phyloP scores from a whole-genome alignment of 2,888 invertebrate genomes.

The Drosophila eohydei region DNA sequence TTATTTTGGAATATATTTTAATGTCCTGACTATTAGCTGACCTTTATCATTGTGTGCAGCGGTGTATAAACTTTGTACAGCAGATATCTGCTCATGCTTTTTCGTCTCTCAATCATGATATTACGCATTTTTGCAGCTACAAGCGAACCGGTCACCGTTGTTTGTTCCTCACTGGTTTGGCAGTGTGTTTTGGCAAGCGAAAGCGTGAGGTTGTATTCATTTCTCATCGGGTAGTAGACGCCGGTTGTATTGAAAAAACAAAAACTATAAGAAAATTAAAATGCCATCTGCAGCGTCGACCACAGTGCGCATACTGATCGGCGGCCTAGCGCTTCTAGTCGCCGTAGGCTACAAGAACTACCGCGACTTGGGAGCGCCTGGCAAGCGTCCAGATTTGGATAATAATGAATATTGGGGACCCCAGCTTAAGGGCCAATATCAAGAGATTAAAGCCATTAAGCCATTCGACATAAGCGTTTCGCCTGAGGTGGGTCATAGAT shows the following conservation, averaged over 20 bases:
- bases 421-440: conserved; percentile 66
- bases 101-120: conserved; percentile 10
- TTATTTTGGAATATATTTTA: too few species aligned
- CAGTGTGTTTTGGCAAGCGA: conserved; percentile 22
- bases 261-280: conserved; percentile 3
- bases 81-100: conserved; percentile 3
- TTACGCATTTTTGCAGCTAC: conserved; percentile 7
- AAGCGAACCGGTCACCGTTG: conserved; percentile 3
- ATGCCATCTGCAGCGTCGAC: conserved; percentile 60
- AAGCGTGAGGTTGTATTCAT: conserved; percentile 16
- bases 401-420: conserved; percentile 84
- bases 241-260: neutral
- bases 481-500: conserved; percentile 66
- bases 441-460: conserved; percentile 78
- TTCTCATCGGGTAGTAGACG: neutral
- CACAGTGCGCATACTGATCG: conserved; percentile 67
- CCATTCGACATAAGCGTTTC: conserved; percentile 76
- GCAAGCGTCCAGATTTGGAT: conserved; percentile 80
- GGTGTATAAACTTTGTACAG: conserved; percentile 2
- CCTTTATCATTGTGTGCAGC: neutral
- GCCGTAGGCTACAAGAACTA: conserved; percentile 82
- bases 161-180: neutral
- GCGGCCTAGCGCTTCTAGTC: conserved; percentile 60
- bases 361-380: conserved; percentile 69
- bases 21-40: neutral